A percentile compares a stretch with the other conserved stretches of the same genome.
Evolutionary conservation across 2,113 vertebrate genomes (phyloP).

Genomic region (Lipophrys pholis): DNA sequence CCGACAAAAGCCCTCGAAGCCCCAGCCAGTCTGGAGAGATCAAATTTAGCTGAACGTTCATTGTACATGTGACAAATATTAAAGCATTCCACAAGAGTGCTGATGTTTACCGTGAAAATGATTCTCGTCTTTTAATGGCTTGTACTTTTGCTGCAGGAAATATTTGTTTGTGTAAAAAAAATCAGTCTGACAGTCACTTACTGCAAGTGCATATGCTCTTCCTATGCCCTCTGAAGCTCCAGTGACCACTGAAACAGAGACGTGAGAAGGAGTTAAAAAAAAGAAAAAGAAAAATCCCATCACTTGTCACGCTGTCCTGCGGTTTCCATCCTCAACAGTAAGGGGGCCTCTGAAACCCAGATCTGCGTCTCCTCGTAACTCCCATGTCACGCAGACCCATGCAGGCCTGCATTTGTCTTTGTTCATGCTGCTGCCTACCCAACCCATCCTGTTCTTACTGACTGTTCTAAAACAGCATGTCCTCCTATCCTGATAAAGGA

Average conservation of each 20-base stretch:
- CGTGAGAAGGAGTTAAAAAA: not conserved
- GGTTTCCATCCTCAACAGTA: constrained; percentile 25
- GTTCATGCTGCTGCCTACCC: constrained; percentile 8
- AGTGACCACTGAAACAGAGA: constrained; percentile 86
- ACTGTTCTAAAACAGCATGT: constrained; percentile 70
- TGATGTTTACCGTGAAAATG: no score
- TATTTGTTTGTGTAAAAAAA: no score
- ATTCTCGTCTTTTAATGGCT: no score
- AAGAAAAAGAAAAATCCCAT: not conserved
- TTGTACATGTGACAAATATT: no score
- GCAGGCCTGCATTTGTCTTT: constrained; percentile 21
- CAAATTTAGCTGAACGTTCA: no score
- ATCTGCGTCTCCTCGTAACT: not conserved
- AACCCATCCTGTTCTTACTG: constrained; percentile 51
- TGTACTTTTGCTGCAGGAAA: no score
- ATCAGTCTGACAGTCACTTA: constrained; percentile 60
- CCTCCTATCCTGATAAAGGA: constrained; percentile 68
- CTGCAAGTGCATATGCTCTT: constrained; percentile 88
- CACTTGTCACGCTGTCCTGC: not conserved
- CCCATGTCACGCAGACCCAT: constrained; percentile 14
- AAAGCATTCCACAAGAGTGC: no score
- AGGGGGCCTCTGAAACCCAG: constrained; percentile 17
- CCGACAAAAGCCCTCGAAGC: no score
- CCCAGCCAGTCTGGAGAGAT: no score
- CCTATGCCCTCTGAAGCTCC: constrained; percentile 90